phyloP scores from a whole-genome alignment of 2,797 vertebrate species.

The Micromesistius poutassou region DNA sequence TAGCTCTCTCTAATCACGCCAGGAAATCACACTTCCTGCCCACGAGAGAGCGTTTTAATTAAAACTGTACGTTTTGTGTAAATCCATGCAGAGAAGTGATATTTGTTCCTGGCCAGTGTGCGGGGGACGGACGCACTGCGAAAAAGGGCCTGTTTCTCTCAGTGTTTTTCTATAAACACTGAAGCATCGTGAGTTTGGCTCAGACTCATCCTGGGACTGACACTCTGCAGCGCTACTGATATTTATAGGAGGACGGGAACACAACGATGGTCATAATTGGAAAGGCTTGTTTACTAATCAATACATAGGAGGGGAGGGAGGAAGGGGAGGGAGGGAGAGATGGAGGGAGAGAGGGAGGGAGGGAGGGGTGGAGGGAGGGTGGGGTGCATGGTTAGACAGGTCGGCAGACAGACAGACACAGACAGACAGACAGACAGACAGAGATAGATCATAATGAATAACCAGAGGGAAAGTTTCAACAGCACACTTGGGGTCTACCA shows the following conservation, averaged over 20 bases:
- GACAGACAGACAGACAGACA: background rate
- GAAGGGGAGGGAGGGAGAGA: background rate
- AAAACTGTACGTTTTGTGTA: conserved; percentile 3
- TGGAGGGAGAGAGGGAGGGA: background rate
- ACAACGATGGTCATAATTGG: background rate
- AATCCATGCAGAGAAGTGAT: background rate
- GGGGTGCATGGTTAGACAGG: background rate
- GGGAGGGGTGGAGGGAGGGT: background rate
- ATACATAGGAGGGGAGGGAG: background rate
- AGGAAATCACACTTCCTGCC: background rate
- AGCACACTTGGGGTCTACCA: background rate
- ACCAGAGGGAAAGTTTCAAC: background rate
- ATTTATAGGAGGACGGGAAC: background rate
- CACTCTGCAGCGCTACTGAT: background rate
- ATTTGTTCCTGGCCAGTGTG: background rate
- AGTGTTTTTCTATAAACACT: background rate
- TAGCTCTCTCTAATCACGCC: background rate
- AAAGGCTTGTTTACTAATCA: background rate
- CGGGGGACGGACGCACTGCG: background rate
- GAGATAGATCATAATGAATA: background rate
- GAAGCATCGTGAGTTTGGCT: background rate
- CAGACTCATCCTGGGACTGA: background rate
- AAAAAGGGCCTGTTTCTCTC: background rate
- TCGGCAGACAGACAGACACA: background rate
- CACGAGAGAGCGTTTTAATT: background rate